Base-by-base conservation (phyloP, 2,888 invertebrate species). In the Caenorhabditis wallacei region DNA sequence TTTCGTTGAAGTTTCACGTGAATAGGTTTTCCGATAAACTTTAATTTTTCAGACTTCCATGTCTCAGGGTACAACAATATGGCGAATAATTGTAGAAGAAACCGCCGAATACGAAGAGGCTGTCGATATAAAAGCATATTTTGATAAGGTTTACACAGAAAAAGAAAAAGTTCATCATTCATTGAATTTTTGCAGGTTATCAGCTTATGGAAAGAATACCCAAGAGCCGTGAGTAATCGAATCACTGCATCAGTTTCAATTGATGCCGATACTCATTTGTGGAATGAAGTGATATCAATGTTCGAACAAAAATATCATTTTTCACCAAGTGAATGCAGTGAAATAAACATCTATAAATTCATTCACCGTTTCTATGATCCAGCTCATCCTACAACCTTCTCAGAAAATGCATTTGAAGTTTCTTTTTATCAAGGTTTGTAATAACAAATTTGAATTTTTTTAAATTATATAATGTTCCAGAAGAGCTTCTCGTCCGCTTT, bases 161-260 rank as follows among this genome's bases (percentile, higher is more conserved):
- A 53, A 26, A 24, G 22, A 18, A 48, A 59, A 69, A 30, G 5
- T 30, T 13, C 46, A 24, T 40, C 1, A 35, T 5, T 7, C 1
- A 13, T 5, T 8, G 8, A 5, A 4, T 2, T n/a, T 35, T 71
- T 81, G 20, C 40, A 85, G 85, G 22, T 84, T 2, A 72, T 86
- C 48, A 56, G 69, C 18, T 63, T 87, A 5, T 87, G 87, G 87
- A 54, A 71, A 24, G 82, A 75, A n/a, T 84, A 87, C 26, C 68
- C 75, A 1, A 84, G 86, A 13, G 74, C 87, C 13, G 51, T 86
- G 3, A 84, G 82, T 35, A 70, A 76, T 24, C 56, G 87, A 43
- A 74, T 86, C 30, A 76, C 74, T 18, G 76, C 80, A 1, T 66
- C 80, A 1, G 72, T 83, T 13, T 35, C 54, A 18, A 22, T 84